Evolutionary conservation across 2,888 invertebrate species (phyloP).

Genomic region (Meteorus cinctellus): DNA sequence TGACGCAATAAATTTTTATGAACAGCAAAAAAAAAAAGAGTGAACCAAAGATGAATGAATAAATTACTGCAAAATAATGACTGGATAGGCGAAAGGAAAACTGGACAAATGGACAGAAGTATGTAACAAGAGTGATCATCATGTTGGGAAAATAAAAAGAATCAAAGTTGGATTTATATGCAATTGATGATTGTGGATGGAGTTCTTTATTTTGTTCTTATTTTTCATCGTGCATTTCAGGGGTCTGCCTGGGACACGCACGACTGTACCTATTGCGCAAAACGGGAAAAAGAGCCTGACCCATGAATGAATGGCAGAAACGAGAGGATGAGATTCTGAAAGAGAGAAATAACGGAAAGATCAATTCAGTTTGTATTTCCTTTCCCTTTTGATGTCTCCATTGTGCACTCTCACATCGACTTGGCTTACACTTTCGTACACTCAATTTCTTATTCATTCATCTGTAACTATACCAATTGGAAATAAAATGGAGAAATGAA

Average conservation of each 20-base stretch:
- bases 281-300: constrained; percentile 74
- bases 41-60: not conserved
- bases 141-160: constrained; percentile 17
- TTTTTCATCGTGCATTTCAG: constrained; percentile 52
- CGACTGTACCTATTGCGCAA: constrained; percentile 72
- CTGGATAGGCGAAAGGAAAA: not conserved
- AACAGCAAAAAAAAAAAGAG: not conserved
- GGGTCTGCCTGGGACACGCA: constrained; percentile 56
- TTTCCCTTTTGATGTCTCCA: not conserved
- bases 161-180: constrained; percentile 12
- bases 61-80: not conserved
- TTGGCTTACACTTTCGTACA: not conserved
- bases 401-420: constrained; percentile 8
- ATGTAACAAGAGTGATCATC: not conserved
- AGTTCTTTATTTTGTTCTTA: constrained; percentile 17
- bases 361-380: constrained; percentile 32
- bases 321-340: constrained; percentile 70
- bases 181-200: not conserved
- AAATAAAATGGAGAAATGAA: constrained; percentile 7
- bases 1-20: constrained; percentile 19
- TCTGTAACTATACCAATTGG: not conserved
- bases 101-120: not conserved
- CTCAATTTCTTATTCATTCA: not conserved
- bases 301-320: constrained; percentile 73
- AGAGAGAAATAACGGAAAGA: constrained; percentile 44